Percentiles rank a stretch among this genome's conserved stretches.
These are phyloP conservation scores for Azorinus chamasolen DNA, from an alignment of 2,888 invertebrate genomes.

Conservation along the genomic window DNA sequence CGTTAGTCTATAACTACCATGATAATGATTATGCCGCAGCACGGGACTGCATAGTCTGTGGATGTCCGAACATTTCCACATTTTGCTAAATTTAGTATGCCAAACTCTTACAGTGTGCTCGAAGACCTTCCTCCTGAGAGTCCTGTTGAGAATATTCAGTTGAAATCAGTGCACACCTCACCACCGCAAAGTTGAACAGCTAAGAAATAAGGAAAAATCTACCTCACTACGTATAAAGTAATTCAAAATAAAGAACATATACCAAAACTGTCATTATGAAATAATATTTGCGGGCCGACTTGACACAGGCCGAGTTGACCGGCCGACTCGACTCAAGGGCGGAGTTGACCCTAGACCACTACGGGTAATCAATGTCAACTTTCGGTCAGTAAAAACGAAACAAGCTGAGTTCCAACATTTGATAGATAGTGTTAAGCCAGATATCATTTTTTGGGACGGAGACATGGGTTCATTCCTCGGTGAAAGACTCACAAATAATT, in stretches of 20 bases:
- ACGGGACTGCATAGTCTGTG: constrained; percentile 17
- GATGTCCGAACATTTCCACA: constrained; percentile 14
- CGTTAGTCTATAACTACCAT: constrained; percentile 1
- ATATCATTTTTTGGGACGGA: constrained; percentile 26
- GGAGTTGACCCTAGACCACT: neutral
- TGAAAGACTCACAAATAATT: constrained; percentile 39
- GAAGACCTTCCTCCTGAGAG: constrained; percentile 7
- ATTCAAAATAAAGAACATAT: too few species aligned
- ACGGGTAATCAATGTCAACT: constrained; percentile 10
- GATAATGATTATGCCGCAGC: neutral
- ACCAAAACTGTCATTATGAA: too few species aligned
- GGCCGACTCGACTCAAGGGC: too few species aligned
- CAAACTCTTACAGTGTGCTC: constrained; percentile 19
- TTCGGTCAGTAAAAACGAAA: constrained; percentile 22
- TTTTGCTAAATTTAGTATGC: constrained; percentile 8
- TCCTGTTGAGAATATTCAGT: neutral
- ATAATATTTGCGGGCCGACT: too few species aligned
- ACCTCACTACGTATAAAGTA: too few species aligned
- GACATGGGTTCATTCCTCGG: constrained; percentile 29
- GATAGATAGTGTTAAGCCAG: constrained; percentile 25
- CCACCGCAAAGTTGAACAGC: constrained; percentile 13
- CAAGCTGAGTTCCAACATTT: constrained; percentile 6
- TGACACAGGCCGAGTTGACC: too few species aligned
- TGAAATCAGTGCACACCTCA: constrained; percentile 15
- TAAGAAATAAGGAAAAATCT: neutral